phyloP scores from a whole-genome alignment of 2,888 invertebrate genomes.

The Netelia virgata region DNA sequence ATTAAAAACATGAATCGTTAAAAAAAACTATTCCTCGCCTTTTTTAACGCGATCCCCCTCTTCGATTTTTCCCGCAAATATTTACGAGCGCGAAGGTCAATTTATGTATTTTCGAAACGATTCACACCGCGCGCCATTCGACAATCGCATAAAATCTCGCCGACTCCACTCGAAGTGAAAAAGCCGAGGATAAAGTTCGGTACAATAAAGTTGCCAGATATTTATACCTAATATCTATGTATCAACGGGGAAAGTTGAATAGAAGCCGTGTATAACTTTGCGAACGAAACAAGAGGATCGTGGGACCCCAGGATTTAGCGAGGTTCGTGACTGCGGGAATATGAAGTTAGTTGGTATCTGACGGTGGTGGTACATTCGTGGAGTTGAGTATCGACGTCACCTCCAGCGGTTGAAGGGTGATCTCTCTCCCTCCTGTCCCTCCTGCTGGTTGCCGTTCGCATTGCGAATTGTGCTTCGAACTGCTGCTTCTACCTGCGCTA shows the following conservation, averaged over 20 bases:
- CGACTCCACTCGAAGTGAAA: too few species aligned
- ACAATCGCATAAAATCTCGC: too few species aligned
- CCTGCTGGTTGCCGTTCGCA: conserved; percentile 68
- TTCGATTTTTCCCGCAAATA: too few species aligned
- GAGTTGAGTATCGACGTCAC: conserved; percentile 81
- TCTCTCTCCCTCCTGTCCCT: conserved; percentile 51
- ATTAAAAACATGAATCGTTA: too few species aligned
- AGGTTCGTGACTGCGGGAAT: conserved; percentile 61
- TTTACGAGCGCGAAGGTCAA: too few species aligned
- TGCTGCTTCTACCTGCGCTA: conserved; percentile 67
- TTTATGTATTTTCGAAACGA: too few species aligned
- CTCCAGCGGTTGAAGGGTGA: conserved; percentile 78
- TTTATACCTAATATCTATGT: conserved; percentile 29
- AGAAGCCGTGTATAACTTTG: conserved; percentile 63
- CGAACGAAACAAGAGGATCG: conserved; percentile 52
- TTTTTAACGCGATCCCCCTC: too few species aligned
- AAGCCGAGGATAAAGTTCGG: too few species aligned
- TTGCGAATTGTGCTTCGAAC: conserved; percentile 81
- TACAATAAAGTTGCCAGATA: too few species aligned
- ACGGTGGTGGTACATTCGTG: conserved; percentile 28
- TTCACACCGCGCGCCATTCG: too few species aligned
- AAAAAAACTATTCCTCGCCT: too few species aligned
- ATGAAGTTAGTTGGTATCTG: conserved; percentile 63
- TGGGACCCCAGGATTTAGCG: conserved; percentile 51
- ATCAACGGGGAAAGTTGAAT: conserved; percentile 59